Evolutionary conservation across 2,888 invertebrate species (phyloP), one percentile per base, ranked within the genome.

Genomic region (Margaritifera margaritifera): DNA sequence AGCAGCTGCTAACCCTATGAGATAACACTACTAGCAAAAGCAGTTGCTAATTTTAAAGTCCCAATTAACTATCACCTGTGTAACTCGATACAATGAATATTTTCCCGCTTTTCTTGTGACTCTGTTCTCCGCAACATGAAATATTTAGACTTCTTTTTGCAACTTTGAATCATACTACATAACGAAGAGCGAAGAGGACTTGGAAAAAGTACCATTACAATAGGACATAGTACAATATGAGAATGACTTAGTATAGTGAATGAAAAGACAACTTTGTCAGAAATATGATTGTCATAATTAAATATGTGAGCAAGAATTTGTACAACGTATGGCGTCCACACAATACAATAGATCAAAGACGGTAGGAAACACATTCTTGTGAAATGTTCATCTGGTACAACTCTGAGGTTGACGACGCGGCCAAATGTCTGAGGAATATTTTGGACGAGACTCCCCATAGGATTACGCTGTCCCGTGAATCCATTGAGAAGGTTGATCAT

Each of bases 401-500:
- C 79, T 42, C 83, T 77, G 63, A 84, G 72, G 67, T 81, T 84
- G n/a, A 83, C 81, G n/a, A 84, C 78, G 8, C 84, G 66, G 3
- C 84, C 83, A 51, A 83, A 72, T 31, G 74, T 73, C 25, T 75
- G 77, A 0, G 80, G 78, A 53, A 82, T 75, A 59, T 79, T 81
- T 54, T 75, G 70, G 11, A 76, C 78, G 20, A 81, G 73, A 52
- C 79, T 77, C 6, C 78, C 73, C 22, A 80, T 75, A 0, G 80
- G 81, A 62, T 77, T 76, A 11, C 78, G 79, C 11, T 77, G 80
- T 3, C 79, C 75, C 0, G 83, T 80, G 65, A 86, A 84, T 1
- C 86, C 86, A 68, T 86, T 86, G 50, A 86, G 69, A 77, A 84
- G 82, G 70, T 86, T 85, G 22, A 85, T 80, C 52, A 85, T 75